phyloP scores from a whole-genome alignment of 2,888 invertebrate genomes.

The Pyrrhia umbra region DNA sequence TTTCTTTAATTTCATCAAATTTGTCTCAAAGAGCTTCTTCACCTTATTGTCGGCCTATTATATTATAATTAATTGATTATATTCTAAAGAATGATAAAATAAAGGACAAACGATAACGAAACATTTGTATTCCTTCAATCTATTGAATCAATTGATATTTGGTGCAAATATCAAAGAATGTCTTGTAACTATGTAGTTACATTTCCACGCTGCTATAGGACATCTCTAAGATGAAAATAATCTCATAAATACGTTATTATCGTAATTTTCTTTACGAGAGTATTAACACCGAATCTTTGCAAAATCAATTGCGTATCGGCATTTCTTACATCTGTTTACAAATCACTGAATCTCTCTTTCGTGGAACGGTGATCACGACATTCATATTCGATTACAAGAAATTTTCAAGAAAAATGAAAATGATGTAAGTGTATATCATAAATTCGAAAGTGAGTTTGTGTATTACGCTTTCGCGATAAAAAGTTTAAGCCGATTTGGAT shows the following conservation, averaged over 20 bases:
- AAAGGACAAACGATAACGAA: too few species aligned
- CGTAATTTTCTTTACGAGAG: not conserved
- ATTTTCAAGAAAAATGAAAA: conserved; percentile 1
- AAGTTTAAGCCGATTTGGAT: too few species aligned
- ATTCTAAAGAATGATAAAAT: too few species aligned
- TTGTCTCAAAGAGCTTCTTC: too few species aligned
- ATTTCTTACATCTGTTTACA: conserved; percentile 7
- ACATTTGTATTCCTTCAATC: too few species aligned
- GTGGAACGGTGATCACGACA: conserved; percentile 7
- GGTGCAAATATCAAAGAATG: not conserved
- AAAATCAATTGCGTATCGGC: not conserved
- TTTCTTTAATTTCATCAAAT: too few species aligned
- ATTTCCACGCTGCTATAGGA: conserved; percentile 75
- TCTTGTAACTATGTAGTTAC: conserved; percentile 51
- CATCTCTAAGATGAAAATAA: conserved; percentile 74
- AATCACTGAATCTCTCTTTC: conserved; percentile 15
- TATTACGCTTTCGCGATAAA: too few species aligned
- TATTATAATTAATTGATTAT: too few species aligned
- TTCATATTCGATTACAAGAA: not conserved
- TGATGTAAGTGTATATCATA: not conserved
- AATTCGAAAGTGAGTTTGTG: too few species aligned
- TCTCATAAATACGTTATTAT: not conserved
- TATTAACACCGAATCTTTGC: not conserved
- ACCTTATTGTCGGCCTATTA: too few species aligned
- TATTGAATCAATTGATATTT: not conserved